These are phyloP conservation scores for Parotocinclus haroldoi DNA, from an alignment of 2,797 vertebrate species.

Conservation along the genomic window DNA sequence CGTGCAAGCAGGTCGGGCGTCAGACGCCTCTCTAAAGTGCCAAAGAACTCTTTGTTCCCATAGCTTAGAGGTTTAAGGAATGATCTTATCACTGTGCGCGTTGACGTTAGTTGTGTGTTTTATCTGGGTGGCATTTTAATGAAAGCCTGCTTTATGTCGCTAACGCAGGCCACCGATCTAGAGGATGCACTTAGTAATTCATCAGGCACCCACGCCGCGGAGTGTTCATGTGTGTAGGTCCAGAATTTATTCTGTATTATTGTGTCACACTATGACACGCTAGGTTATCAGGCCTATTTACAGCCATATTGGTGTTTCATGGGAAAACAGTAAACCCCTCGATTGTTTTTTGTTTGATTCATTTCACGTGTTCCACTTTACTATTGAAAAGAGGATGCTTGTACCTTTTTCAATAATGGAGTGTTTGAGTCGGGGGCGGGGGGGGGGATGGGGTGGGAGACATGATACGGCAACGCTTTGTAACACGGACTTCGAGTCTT, in stretches of 20 bases:
- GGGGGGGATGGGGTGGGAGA: too few species aligned
- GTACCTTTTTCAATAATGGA: too few species aligned
- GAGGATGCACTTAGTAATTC: conserved; percentile 16
- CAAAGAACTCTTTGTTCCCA: background rate
- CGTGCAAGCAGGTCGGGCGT: too few species aligned
- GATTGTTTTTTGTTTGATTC: background rate
- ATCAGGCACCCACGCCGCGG: background rate
- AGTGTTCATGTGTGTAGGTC: background rate
- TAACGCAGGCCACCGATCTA: background rate
- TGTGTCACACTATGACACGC: background rate
- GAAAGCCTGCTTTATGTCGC: conserved; percentile 8
- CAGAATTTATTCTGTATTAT: background rate
- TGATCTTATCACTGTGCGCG: conserved; percentile 1
- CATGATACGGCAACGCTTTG: too few species aligned
- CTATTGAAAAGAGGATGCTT: too few species aligned
- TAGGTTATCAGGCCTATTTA: background rate
- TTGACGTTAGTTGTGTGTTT: background rate
- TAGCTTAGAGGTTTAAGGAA: background rate
- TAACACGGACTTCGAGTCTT: too few species aligned
- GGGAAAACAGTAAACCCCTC: too few species aligned
- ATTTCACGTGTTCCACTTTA: too few species aligned
- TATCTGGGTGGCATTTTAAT: conserved; percentile 5
- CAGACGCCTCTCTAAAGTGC: too few species aligned
- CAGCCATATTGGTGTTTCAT: background rate
- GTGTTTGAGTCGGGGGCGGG: too few species aligned